Base-by-base conservation (phyloP, 2,797 vertebrate species). In the Myoxocephalus aenaeus region DNA sequence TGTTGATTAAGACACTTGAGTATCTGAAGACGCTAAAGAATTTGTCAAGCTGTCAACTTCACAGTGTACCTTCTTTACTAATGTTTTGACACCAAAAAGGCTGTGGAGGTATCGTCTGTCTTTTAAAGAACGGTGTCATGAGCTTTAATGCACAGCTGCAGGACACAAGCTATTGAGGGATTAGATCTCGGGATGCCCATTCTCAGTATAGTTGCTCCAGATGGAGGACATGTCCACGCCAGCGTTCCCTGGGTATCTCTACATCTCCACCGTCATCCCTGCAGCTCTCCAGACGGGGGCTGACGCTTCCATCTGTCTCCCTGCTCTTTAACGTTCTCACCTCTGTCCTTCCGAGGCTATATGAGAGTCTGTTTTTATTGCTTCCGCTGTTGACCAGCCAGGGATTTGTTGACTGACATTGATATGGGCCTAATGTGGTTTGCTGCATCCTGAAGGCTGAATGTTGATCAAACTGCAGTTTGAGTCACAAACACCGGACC, bases 321-420 rank as follows among this genome's bases (percentile, higher is more conserved):
- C 18, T 62, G 14, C 11, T 42, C 64, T 22, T 63, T 63, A 44
- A 54, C 13, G 9, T 73, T 25, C 65, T 53, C 27, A n/a, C 57
- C 34, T 46, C 34, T 48, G 44, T 66, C 34, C 15, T 70, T 70
- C n/a, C 42, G 64, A 62, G 69, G 18, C 69, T 66, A 65, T 71
- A 14, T 71, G 56, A 42, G 54, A 59, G 34, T 68, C 51, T 44
- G 0, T 48, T n/a, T n/a, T 79, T 59, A 58, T 78, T 72, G 54
- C 48, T 81, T 78, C 38, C 25, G 46, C n/a, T 72, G 51, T 70
- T 77, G 65, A 80, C 74, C 74, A 79, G 59, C 67, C 44, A 40
- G 20, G 42, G 27, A 75, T 73, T 54, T 73, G 73, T 71, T 73
- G 57, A 65, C 40, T 86, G 70, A 53, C 9, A 44, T 54, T 62